These are phyloP conservation scores for Schizothorax lantsangensis DNA, from an alignment of 2,797 vertebrate genomes.

Conservation along the genomic window DNA sequence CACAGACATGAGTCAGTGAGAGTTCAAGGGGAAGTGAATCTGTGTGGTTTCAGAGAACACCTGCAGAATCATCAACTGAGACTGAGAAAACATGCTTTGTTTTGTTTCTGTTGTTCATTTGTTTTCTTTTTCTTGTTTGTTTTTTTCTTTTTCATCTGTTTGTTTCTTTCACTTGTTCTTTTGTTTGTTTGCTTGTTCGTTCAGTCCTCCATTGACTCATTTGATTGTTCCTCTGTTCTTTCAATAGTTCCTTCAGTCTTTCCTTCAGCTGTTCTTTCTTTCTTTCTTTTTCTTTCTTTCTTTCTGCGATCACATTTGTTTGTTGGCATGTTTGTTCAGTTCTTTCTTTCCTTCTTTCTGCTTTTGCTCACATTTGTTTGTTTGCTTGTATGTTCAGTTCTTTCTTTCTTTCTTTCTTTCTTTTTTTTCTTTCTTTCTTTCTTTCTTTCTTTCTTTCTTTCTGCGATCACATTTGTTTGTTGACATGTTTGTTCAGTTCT, in stretches of 20 bases:
- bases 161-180: not conserved
- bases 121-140: no score
- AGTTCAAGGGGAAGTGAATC: constrained; percentile 10
- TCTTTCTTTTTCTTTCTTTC: not conserved
- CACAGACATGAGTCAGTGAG: not conserved
- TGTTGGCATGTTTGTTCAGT: not conserved
- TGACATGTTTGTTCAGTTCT: no score
- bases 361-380: not conserved
- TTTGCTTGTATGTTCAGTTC: not conserved
- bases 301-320: no score
- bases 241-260: not conserved
- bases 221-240: not conserved
- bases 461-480: no score
- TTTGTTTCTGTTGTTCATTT: not conserved
- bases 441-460: not conserved
- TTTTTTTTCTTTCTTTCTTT: no score
- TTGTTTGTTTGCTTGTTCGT: not conserved
- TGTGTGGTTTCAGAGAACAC: constrained; percentile 16
- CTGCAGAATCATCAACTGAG: constrained; percentile 13
- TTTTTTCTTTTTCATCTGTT: not conserved
- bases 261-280: not conserved
- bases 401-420: no score
- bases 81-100: not conserved
- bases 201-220: not conserved
- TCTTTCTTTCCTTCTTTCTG: not conserved